Conservation (phyloP, 2,888 invertebrate species). For the Yponomeuta plumbellus region DNA sequence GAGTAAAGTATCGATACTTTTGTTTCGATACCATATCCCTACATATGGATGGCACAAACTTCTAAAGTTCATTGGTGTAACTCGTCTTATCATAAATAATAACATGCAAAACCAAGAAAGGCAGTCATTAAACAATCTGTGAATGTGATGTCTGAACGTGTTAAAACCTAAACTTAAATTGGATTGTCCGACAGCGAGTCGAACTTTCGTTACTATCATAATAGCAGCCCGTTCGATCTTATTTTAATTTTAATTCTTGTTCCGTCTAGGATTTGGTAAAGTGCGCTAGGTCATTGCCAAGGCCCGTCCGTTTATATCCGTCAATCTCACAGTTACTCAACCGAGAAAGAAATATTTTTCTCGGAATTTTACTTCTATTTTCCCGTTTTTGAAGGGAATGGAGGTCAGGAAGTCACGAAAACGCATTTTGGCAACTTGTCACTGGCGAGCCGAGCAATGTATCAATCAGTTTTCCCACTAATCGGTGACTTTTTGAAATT, state of each 20-base stretch:
- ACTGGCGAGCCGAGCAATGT: background rate
- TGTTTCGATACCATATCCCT: too few relatives aligned
- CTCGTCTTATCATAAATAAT: too few relatives aligned
- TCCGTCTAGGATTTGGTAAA: background rate
- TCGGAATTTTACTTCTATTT: background rate
- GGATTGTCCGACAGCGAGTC: too few relatives aligned
- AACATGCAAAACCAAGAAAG: too few relatives aligned
- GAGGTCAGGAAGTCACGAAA: background rate
- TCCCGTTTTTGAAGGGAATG: background rate
- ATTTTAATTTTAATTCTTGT: background rate
- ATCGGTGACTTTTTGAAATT: constrained; percentile 10
- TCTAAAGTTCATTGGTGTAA: too few relatives aligned
- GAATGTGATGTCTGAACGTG: too few relatives aligned
- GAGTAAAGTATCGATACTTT: too few relatives aligned
- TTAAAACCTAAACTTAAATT: too few relatives aligned
- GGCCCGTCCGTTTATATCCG: background rate
- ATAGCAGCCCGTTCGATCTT: background rate
- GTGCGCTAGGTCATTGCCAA: background rate
- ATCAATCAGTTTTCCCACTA: constrained; percentile 12
- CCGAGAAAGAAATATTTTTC: background rate
- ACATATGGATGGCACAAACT: too few relatives aligned
- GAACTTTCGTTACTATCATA: too few relatives aligned
- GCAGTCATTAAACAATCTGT: too few relatives aligned
- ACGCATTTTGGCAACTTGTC: constrained; percentile 8
- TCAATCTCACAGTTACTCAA: background rate